Evolutionary conservation across 2,113 vertebrate species (phyloP), one percentile per base, ranked within the genome.

Genomic region (Propithecus coquereli): DNA sequence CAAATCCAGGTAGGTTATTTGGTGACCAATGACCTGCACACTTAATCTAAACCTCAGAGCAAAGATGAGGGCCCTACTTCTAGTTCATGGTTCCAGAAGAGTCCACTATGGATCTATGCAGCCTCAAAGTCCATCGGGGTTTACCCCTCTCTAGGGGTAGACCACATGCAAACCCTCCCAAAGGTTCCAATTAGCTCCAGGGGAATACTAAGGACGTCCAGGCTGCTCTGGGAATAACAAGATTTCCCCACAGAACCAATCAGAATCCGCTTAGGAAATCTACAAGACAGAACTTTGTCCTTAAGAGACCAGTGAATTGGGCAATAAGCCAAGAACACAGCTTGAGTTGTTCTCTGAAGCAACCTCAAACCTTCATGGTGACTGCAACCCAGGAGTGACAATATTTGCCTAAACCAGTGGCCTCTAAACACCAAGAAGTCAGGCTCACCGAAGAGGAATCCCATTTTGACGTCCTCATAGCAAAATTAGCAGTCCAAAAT

Each of bases 181-280:
- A 84, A 77, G 83, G 90, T 32, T 86, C 90, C 87, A 96, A 65
- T 97, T 96, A 96, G 50, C 79, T 95, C 89, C 83, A 8, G 23
- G 89, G 86, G 87, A 54, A 90, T 80, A 94, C 32, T 37, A 86
- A 74, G n/a, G 63, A 91, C 92, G 40, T 43, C 68, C 45, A 76
- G 70, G 83, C 34, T 77, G 32, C 90, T 93, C 59, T 93, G 96
- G 65, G 95, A 79, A 23, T 73, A 93, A 37, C 84, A 92, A 50
- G 18, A 40, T 45, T 71, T 93, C 94, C 82, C 97, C 79, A 94
- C 20, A 94, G 96, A 80, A 32, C 92, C 87, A 97, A 97, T 97
- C 87, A 97, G 74, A 90, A 97, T 52, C 59, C 96, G 87, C 92
- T 95, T 43, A 93, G 93, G 94, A 91, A 90, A 43, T 91, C 66